phyloP scores from a whole-genome alignment of 92 coral and sea anemone species.

The Diadumene lineata region DNA sequence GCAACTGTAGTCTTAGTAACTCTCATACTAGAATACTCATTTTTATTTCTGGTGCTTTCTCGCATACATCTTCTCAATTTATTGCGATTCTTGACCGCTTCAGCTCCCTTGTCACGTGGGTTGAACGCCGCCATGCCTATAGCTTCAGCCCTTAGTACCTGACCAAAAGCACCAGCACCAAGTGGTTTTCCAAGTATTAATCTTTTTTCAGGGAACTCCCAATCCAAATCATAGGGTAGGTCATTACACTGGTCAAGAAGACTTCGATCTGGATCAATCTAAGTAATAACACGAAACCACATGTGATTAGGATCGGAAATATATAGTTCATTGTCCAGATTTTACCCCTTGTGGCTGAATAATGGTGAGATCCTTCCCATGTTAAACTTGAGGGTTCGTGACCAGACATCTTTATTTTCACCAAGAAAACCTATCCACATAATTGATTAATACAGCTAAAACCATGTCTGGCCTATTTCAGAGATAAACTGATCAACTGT shows the following conservation, averaged over 20 bases:
- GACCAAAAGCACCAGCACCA: conserved; percentile 98
- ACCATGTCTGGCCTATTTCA: no score
- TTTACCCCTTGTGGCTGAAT: no score
- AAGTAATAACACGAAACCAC: not conserved
- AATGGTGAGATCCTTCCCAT: no score
- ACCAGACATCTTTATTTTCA: no score
- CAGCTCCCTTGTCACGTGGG: conserved; percentile 35
- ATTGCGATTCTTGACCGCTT: conserved; percentile 10
- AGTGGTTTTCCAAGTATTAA: conserved; percentile 79
- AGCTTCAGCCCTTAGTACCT: conserved; percentile 90
- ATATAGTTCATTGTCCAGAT: no score
- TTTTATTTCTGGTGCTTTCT: conserved; percentile 16
- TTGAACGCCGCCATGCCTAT: conserved; percentile 85
- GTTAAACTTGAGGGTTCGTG: no score
- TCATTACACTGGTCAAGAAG: conserved; percentile 88
- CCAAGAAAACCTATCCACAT: no score
- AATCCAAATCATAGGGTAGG: conserved; percentile 92
- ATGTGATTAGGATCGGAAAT: not conserved
- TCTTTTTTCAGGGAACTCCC: conserved; percentile 95
- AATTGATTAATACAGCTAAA: no score
- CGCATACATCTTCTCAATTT: conserved; percentile 24
- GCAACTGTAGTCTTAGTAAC: conserved; percentile 4
- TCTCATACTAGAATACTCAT: conserved; percentile 12
- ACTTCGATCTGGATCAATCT: conserved; percentile 94
- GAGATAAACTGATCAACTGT: no score